These are phyloP conservation scores for Drosophila diplacantha DNA, from an alignment of 2,888 invertebrate species.

Conservation along the genomic window DNA sequence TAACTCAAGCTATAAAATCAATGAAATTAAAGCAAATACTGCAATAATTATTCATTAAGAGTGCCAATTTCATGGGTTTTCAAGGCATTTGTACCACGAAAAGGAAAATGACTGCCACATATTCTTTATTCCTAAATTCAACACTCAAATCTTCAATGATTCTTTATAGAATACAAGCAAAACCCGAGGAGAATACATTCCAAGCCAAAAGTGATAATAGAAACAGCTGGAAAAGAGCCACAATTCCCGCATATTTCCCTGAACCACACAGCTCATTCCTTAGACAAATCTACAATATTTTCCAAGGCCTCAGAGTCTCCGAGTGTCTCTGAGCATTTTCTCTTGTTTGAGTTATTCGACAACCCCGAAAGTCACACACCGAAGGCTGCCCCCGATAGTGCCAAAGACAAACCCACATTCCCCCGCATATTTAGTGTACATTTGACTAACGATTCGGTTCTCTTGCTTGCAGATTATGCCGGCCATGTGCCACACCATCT, in stretches of 20 bases:
- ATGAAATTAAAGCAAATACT: too few relatives aligned
- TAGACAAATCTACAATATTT: not conserved
- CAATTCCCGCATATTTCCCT: not conserved
- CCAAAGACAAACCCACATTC: slow-evolving; percentile 5
- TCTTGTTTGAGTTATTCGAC: not conserved
- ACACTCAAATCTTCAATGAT: too few relatives aligned
- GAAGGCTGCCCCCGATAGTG: not conserved
- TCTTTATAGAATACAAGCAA: not conserved
- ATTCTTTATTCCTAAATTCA: too few relatives aligned
- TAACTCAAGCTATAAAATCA: too few relatives aligned
- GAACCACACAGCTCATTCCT: not conserved
- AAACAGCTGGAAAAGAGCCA: too few relatives aligned
- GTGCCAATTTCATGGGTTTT: too few relatives aligned
- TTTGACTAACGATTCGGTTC: not conserved
- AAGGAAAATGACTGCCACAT: too few relatives aligned
- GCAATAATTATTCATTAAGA: too few relatives aligned
- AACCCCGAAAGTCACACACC: slow-evolving; percentile 4
- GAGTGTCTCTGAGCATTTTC: not conserved
- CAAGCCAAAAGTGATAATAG: too few relatives aligned
- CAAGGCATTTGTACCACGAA: too few relatives aligned
- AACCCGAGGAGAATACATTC: not conserved
- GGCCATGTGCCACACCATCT: slow-evolving; percentile 94
- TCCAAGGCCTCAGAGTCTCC: too few relatives aligned
- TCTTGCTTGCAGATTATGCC: slow-evolving; percentile 80
- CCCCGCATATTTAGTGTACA: not conserved